Evolutionary conservation across 1,140 invertebrate species (phyloP).

Genomic region (Papilio machaon): DNA sequence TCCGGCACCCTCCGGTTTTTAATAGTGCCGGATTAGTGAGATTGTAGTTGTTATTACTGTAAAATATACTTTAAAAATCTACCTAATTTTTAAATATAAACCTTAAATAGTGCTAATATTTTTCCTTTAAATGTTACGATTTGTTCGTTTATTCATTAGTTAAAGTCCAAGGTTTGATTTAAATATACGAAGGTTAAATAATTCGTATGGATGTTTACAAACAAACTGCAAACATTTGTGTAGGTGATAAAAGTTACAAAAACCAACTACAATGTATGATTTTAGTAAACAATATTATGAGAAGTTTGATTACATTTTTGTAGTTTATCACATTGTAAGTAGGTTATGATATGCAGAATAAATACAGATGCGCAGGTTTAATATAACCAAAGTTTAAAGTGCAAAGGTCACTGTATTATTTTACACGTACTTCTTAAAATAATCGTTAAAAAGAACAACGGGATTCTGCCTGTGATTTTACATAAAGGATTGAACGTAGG

Average conservation of each 20-base stretch:
- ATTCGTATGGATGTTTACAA: background rate
- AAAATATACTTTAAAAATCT: no score
- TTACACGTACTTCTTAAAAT: background rate
- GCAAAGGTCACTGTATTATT: background rate
- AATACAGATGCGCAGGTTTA: background rate
- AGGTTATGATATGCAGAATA: background rate
- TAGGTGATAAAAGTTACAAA: background rate
- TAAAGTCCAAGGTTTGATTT: background rate
- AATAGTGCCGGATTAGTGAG: no score
- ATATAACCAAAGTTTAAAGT: background rate
- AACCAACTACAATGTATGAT: conserved; percentile 9
- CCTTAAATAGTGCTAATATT: no score
- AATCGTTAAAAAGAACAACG: background rate
- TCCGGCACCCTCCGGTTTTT: no score
- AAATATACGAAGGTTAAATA: background rate
- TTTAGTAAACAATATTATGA: conserved; percentile 19
- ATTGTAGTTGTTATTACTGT: no score
- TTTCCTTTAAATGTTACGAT: background rate
- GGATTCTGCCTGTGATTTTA: background rate
- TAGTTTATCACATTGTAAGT: background rate
- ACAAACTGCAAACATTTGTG: background rate
- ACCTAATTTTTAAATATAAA: no score
- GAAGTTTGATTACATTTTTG: background rate
- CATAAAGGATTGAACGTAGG: no score
- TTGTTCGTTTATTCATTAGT: background rate